phyloP scores from a whole-genome alignment of 1,140 invertebrate species.

The Diachasma alloeum region DNA sequence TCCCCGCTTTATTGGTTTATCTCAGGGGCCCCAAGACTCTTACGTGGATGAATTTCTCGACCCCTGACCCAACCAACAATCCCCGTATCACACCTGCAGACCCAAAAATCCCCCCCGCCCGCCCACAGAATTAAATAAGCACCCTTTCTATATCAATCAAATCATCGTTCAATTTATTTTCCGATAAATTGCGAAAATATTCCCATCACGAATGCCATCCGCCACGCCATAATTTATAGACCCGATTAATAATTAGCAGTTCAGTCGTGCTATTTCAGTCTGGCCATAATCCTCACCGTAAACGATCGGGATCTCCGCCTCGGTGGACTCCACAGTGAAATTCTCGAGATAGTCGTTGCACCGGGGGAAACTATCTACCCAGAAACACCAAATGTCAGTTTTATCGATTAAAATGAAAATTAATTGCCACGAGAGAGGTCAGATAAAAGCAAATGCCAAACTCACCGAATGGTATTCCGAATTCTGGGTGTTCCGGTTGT shows the following conservation, averaged over 20 bases:
- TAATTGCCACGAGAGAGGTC: constrained; percentile 34
- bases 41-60: constrained; percentile 44
- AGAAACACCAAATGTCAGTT: constrained; percentile 37
- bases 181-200: not conserved
- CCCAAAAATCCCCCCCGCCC: not conserved
- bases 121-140: not conserved
- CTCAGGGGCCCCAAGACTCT: constrained; percentile 35
- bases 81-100: constrained; percentile 19
- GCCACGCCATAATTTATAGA: not conserved
- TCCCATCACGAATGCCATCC: not conserved
- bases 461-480: not conserved
- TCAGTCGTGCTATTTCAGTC: constrained; percentile 33
- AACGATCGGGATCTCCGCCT: constrained; percentile 18
- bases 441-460: not conserved
- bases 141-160: not conserved
- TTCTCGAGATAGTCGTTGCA: constrained; percentile 2
- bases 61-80: constrained; percentile 37
- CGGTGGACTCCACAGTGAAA: constrained; percentile 36
- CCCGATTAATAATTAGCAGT: not conserved
- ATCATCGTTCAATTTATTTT: not conserved
- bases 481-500: not conserved
- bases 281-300: constrained; percentile 26
- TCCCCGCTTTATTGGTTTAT: constrained; percentile 60
- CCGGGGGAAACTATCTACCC: constrained; percentile 17
- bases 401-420: constrained; percentile 40